phyloP scores from a whole-genome alignment of 2,888 invertebrate species.

The Lithophane ornitopus region DNA sequence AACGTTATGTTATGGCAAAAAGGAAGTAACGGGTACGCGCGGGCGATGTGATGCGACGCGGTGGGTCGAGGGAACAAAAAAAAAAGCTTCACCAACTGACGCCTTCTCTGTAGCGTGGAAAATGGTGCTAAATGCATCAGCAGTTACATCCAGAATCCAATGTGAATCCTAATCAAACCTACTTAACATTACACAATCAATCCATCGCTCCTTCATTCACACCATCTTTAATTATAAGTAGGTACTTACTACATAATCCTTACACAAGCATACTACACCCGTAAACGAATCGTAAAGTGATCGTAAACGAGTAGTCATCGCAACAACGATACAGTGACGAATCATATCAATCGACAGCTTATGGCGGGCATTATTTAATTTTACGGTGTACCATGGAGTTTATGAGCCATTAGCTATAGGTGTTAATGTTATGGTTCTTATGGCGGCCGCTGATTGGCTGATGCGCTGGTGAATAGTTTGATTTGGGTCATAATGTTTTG shows the following conservation, averaged over 20 bases:
- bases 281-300: conserved; percentile 41
- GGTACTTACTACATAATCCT: conserved; percentile 7
- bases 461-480: conserved; percentile 10
- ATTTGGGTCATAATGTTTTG: conserved; percentile 17
- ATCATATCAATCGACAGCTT: conserved; percentile 45
- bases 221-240: not conserved
- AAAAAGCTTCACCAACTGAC: too few species aligned
- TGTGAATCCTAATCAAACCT: not conserved
- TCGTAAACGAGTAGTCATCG: conserved; percentile 32
- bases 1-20: too few species aligned
- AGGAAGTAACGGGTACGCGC: too few species aligned
- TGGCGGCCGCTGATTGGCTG: conserved; percentile 8
- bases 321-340: conserved; percentile 23
- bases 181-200: too few species aligned
- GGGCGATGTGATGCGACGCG: too few species aligned
- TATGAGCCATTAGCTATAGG: conserved; percentile 21
- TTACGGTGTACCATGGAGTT: conserved; percentile 12
- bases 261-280: conserved; percentile 6
- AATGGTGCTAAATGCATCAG: not conserved
- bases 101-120: not conserved
- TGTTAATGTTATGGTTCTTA: conserved; percentile 18
- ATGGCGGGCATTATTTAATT: conserved; percentile 20
- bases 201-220: not conserved
- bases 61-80: too few species aligned
- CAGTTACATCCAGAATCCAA: not conserved